Conservation (phyloP, 2,797 vertebrate genomes). For the Falco biarmicus region DNA sequence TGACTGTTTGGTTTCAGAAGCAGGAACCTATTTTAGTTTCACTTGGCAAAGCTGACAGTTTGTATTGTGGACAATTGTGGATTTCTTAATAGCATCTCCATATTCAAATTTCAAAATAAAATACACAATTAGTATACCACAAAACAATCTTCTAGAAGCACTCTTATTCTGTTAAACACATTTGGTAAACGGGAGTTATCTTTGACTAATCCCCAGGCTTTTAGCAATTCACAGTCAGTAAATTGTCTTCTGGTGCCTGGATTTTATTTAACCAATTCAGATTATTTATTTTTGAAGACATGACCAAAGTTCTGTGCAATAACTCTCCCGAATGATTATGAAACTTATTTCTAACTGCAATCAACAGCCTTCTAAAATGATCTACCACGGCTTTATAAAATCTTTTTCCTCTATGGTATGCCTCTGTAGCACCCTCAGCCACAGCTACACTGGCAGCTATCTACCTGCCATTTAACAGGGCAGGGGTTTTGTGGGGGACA, state of each 20-base stretch:
- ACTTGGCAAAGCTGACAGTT: neutral
- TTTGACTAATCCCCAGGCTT: constrained; percentile 23
- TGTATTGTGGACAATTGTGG: neutral
- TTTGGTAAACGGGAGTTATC: neutral
- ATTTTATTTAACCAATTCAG: constrained; percentile 44
- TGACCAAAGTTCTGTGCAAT: neutral
- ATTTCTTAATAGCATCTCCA: neutral
- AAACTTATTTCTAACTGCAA: neutral
- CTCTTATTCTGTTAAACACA: neutral
- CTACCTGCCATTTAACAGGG: neutral
- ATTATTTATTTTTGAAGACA: constrained; percentile 46
- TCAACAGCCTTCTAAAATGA: neutral
- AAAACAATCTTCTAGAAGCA: neutral
- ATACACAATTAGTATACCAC: neutral
- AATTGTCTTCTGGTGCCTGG: neutral
- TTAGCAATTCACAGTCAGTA: constrained; percentile 1
- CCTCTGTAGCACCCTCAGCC: neutral
- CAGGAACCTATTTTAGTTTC: neutral
- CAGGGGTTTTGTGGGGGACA: neutral
- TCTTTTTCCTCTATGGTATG: neutral
- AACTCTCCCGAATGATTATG: neutral
- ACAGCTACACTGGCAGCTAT: neutral
- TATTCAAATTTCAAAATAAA: neutral
- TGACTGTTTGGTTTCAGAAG: neutral
- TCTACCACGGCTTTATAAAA: neutral